Conservation (phyloP, 1,140 invertebrate genomes). For the Pristionchus pacificus region DNA sequence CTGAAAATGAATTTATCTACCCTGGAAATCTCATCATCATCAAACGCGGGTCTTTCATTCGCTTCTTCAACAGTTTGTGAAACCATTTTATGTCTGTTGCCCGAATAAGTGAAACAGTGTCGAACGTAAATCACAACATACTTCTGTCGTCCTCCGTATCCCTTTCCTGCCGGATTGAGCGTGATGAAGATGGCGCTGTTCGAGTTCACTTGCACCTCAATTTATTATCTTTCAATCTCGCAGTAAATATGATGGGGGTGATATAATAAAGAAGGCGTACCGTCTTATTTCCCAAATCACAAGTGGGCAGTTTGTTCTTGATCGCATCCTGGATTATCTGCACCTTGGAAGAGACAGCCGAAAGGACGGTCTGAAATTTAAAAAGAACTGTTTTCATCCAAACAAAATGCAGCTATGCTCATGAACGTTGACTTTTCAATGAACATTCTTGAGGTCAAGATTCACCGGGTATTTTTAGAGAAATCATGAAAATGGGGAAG, state of each 20-base stretch:
- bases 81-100: background rate
- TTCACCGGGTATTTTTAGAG: too few species aligned
- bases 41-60: too few species aligned
- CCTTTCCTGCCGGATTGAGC: constrained; percentile 81
- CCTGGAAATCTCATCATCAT: background rate
- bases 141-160: constrained; percentile 95
- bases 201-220: constrained; percentile 68
- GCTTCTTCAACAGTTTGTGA: background rate
- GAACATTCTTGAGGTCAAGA: too few species aligned
- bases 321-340: constrained; percentile 98
- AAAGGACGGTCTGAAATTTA: constrained; percentile 65
- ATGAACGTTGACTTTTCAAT: too few species aligned
- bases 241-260: background rate
- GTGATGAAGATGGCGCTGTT: constrained; percentile 99
- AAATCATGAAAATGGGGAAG: constrained; percentile 65
- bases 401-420: too few species aligned
- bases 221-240: background rate
- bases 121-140: background rate
- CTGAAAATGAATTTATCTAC: too few species aligned
- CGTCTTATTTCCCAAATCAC: constrained; percentile 22
- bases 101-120: background rate
- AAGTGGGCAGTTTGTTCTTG: constrained; percentile 22
- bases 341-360: constrained; percentile 96
- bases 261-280: background rate
- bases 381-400: too few species aligned